Evolutionary conservation across 2,888 invertebrate species (phyloP).

Genomic region (Boloria selene): DNA sequence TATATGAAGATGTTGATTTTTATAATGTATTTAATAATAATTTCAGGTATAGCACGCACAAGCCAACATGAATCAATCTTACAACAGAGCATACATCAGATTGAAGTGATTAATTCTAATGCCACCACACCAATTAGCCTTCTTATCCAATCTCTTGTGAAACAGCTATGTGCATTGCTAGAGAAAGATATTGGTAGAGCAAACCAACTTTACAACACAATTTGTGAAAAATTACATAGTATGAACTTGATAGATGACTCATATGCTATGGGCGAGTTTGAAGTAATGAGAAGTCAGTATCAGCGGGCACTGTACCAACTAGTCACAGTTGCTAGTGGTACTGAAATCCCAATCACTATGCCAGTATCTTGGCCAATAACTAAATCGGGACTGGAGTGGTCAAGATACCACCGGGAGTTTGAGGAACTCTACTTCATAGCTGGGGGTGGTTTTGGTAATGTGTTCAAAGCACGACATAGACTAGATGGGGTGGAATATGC

Average conservation of each 20-base stretch:
- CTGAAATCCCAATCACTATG: slow-evolving; percentile 75
- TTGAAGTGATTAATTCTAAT: slow-evolving; percentile 65
- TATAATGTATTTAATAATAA: slow-evolving; percentile 4
- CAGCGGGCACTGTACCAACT: slow-evolving; percentile 85
- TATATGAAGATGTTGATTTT: neutral
- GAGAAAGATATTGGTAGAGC: slow-evolving; percentile 83
- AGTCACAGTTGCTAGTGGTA: slow-evolving; percentile 82
- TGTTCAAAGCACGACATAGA: slow-evolving; percentile 88
- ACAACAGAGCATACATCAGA: slow-evolving; percentile 64
- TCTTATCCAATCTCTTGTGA: slow-evolving; percentile 86
- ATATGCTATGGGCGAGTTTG: slow-evolving; percentile 86
- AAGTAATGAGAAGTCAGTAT: slow-evolving; percentile 86
- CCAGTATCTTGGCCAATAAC: slow-evolving; percentile 79
- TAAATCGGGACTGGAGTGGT: slow-evolving; percentile 81
- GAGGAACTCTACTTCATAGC: slow-evolving; percentile 87
- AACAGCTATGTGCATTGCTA: slow-evolving; percentile 85
- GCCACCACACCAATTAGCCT: slow-evolving; percentile 85
- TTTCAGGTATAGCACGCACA: slow-evolving; percentile 63
- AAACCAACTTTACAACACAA: slow-evolving; percentile 84
- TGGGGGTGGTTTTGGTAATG: slow-evolving; percentile 89
- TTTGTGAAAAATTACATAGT: slow-evolving; percentile 85
- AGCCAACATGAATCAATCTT: slow-evolving; percentile 62
- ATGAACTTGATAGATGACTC: slow-evolving; percentile 88
- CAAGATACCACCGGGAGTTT: slow-evolving; percentile 87
- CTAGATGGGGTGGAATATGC: slow-evolving; percentile 90